Evolutionary conservation across 2,113 vertebrate species (phyloP), one percentile per base, ranked within the genome.

Genomic region (Passer montanus): DNA sequence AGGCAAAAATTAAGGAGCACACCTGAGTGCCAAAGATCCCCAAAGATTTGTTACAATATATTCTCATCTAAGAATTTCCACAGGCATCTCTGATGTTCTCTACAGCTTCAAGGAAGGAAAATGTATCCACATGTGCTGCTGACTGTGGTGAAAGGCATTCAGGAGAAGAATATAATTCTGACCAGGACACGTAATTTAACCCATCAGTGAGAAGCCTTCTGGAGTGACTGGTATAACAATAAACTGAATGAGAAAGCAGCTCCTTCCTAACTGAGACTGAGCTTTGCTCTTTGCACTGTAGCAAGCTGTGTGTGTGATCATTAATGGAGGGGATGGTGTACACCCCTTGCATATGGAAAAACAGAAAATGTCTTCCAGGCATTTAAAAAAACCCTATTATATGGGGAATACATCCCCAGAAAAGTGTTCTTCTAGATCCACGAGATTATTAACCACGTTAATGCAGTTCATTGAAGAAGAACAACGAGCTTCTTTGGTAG

Each of bases 51-150:
- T 56, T n/a, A 43, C 1, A 12, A 39, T 15, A 23, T 30, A 55
- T 41, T 75, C 28, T 26, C 10, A 44, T 58, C 62, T 31, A 53
- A 59, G 60, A 87, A 89, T 44, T 89, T 58, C 18, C 15, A 28
- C 7, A 44, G 41, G 23, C 24, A 59, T 46, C 13, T 9, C n/a
- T 66, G 16, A 30, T 66, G 11, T 47, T 14, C 37, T 64, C 31
- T 80, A 14, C 20, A 53, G 43, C 7, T 77, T 44, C 22, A 3
- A 13, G 53, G 28, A 60, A 73, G 46, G 16, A 81, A 83, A 64
- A 80, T 6, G 11, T 13, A 10, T 15, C 18, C 4, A 1, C 0
- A 0, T 2, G 2, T 58, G 10, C 21, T 81, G 13, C 24, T 69
- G 30, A 44, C 50, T 59, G 14, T 41, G 47, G 43, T 67, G 20